phyloP scores from a whole-genome alignment of 2,888 invertebrate genomes.

The Erpobdella octoculata region DNA sequence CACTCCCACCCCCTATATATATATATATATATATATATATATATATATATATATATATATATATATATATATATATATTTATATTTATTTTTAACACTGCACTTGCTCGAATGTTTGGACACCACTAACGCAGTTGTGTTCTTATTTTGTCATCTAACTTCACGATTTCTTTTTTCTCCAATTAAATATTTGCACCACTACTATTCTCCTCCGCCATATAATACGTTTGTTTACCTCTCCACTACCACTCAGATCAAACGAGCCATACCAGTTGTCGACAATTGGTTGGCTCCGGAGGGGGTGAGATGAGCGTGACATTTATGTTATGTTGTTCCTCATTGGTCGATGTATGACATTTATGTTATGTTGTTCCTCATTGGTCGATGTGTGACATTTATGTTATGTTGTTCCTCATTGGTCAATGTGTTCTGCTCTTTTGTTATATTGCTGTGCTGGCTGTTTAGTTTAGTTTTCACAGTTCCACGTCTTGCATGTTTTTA shows the following conservation, averaged over 20 bases:
- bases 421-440: neutral
- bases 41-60: too few species aligned
- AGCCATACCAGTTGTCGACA: slow-evolving; percentile 39
- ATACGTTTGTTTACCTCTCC: slow-evolving; percentile 11
- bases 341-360: neutral
- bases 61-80: too few species aligned
- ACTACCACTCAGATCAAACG: slow-evolving; percentile 35
- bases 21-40: too few species aligned
- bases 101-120: too few species aligned
- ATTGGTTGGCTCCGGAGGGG: slow-evolving; percentile 40
- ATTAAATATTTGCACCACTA: neutral
- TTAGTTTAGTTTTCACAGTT: neutral
- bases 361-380: neutral
- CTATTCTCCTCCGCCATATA: neutral
- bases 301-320: slow-evolving; percentile 32
- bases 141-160: too few species aligned
- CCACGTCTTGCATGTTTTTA: neutral
- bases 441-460: neutral
- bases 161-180: neutral
- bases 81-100: too few species aligned
- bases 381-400: neutral
- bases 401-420: neutral
- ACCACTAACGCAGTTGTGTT: too few species aligned
- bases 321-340: neutral
- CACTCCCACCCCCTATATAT: too few species aligned